phyloP scores from a whole-genome alignment of 2,888 invertebrate genomes.

The Xestia c-nigrum region DNA sequence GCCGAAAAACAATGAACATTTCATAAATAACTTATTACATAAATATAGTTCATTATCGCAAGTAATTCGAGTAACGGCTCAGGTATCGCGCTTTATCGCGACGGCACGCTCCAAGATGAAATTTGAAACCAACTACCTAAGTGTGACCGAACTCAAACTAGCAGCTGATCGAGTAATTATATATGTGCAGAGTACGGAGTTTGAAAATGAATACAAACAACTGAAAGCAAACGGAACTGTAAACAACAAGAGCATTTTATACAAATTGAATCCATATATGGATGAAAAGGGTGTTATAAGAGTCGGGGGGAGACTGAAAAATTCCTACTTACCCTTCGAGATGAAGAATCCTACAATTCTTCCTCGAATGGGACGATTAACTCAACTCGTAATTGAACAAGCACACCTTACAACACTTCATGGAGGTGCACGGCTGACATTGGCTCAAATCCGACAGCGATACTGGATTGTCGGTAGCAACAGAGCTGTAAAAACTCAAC shows the following conservation, averaged over 20 bases:
- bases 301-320: neutral
- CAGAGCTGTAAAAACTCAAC: conserved; percentile 2
- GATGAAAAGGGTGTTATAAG: neutral
- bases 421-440: neutral
- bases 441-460: neutral
- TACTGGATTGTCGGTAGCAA: neutral
- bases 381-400: neutral
- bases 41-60: no score
- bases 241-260: neutral
- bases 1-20: no score
- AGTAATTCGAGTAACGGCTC: neutral
- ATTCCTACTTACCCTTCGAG: neutral
- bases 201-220: neutral
- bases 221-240: neutral
- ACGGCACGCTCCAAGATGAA: neutral
- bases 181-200: neutral
- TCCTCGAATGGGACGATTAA: neutral
- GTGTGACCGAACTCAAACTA: conserved; percentile 2
- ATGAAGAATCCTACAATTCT: neutral
- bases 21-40: no score
- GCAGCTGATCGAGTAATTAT: neutral
- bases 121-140: conserved; percentile 10
- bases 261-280: neutral
- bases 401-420: neutral
- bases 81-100: no score